These are phyloP conservation scores for Drosophila stalkeri DNA, from an alignment of 2,888 invertebrate genomes.

Conservation along the genomic window DNA sequence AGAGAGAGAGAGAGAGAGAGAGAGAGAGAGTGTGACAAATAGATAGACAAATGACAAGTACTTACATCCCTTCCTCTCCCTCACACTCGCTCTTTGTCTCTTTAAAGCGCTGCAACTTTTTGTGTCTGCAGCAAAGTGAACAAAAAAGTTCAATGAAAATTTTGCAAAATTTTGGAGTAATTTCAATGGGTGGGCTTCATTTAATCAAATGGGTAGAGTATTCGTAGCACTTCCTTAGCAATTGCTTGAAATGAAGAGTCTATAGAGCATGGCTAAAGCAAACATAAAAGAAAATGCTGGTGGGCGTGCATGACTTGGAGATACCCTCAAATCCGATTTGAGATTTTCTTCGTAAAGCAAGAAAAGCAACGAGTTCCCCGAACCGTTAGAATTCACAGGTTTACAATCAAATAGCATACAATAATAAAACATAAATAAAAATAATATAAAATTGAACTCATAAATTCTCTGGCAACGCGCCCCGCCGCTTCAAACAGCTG, in stretches of 20 bases:
- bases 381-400: too few species aligned
- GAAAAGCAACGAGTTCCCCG: too few species aligned
- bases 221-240: not conserved
- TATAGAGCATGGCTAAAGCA: not conserved
- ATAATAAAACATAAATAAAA: too few species aligned
- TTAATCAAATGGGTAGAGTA: constrained; percentile 4
- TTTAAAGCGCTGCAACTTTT: not conserved
- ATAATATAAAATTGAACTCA: too few species aligned
- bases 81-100: too few species aligned
- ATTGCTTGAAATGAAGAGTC: not conserved
- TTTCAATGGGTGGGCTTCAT: constrained; percentile 2
- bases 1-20: too few species aligned
- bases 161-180: not conserved
- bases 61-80: not conserved
- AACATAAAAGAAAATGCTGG: not conserved
- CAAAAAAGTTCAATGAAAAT: not conserved
- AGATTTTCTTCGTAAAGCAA: too few species aligned
- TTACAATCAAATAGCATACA: too few species aligned
- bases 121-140: not conserved
- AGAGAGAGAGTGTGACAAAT: not conserved
- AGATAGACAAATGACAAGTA: not conserved
- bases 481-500: too few species aligned
- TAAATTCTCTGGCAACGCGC: too few species aligned
- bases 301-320: not conserved
- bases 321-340: not conserved